Percentiles rank a stretch among this genome's conserved stretches.
Evolutionary conservation across 2,113 vertebrate species (phyloP).

Genomic region (Vidua macroura): DNA sequence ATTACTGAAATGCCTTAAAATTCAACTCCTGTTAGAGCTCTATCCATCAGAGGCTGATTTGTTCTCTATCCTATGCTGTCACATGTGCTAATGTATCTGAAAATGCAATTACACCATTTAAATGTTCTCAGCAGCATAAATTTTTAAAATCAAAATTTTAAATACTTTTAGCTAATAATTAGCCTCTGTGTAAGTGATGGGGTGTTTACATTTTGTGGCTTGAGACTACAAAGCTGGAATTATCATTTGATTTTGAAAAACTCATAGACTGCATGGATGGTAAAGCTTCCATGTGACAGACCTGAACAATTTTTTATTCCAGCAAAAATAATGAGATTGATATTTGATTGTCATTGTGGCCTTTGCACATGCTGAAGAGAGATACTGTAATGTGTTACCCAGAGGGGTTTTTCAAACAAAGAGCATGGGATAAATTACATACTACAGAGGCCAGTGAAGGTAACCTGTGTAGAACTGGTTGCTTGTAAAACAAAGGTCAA

Average conservation of each 20-base stretch:
- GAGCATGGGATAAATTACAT: not conserved
- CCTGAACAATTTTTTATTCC: not conserved
- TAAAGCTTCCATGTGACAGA: not conserved
- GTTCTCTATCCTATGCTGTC: not conserved
- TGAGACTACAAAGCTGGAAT: not conserved
- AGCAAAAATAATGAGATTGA: not conserved
- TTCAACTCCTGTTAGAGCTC: not conserved
- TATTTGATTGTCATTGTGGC: not conserved
- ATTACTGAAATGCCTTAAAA: not conserved
- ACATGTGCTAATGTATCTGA: not conserved
- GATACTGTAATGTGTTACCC: not conserved
- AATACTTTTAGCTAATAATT: not conserved
- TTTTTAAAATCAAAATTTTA: not conserved
- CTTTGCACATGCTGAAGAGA: not conserved
- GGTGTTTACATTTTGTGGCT: not conserved
- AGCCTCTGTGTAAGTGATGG: not conserved
- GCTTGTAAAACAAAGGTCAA: not conserved
- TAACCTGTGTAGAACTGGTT: not conserved
- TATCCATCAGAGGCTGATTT: not conserved
- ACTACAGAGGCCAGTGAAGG: not conserved
- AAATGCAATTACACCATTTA: not conserved
- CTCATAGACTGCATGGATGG: not conserved
- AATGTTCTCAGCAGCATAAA: not conserved
- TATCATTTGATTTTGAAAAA: not conserved
- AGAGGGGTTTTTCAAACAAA: not conserved